A percentile compares a stretch with the other conserved stretches of the same genome.
These are phyloP conservation scores for Myathropa florea DNA, from an alignment of 2,888 invertebrate genomes.

Conservation along the genomic window DNA sequence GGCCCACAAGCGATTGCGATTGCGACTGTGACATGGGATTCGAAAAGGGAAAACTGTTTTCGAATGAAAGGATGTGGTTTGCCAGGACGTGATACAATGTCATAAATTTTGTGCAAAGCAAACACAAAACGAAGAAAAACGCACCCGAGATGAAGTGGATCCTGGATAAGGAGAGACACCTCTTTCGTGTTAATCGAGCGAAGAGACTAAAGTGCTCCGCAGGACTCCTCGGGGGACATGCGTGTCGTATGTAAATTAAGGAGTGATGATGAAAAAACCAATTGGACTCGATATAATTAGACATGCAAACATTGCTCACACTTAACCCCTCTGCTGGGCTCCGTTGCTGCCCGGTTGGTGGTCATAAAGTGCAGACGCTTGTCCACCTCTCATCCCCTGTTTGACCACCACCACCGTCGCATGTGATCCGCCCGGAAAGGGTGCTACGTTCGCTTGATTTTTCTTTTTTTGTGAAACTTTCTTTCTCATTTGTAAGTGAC, in stretches of 20 bases:
- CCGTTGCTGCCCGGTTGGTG: not conserved
- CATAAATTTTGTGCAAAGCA: slow-evolving; percentile 51
- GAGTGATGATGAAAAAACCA: slow-evolving; percentile 62
- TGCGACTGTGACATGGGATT: slow-evolving; percentile 68
- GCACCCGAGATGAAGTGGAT: not conserved
- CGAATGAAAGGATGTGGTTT: slow-evolving; percentile 62
- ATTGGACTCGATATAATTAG: slow-evolving; percentile 64
- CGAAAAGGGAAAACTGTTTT: slow-evolving; percentile 51
- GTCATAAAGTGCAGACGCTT: slow-evolving; percentile 59
- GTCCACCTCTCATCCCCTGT: slow-evolving; percentile 19
- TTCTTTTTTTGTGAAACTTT: slow-evolving; percentile 30
- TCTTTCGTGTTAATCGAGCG: slow-evolving; percentile 21
- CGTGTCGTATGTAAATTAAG: slow-evolving; percentile 69
- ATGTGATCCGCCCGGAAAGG: not conserved
- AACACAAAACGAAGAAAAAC: not conserved
- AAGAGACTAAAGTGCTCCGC: not conserved
- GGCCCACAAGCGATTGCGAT: slow-evolving; percentile 64
- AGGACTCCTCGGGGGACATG: slow-evolving; percentile 55
- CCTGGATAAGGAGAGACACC: slow-evolving; percentile 4
- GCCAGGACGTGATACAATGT: slow-evolving; percentile 65
- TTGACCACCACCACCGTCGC: not conserved
- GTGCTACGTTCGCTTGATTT: too few species aligned
- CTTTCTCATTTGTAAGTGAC: slow-evolving; percentile 64
- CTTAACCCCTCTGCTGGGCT: not conserved
- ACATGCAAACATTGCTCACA: slow-evolving; percentile 59